phyloP scores from a whole-genome alignment of 2,888 invertebrate species.

The Lymantria monacha region DNA sequence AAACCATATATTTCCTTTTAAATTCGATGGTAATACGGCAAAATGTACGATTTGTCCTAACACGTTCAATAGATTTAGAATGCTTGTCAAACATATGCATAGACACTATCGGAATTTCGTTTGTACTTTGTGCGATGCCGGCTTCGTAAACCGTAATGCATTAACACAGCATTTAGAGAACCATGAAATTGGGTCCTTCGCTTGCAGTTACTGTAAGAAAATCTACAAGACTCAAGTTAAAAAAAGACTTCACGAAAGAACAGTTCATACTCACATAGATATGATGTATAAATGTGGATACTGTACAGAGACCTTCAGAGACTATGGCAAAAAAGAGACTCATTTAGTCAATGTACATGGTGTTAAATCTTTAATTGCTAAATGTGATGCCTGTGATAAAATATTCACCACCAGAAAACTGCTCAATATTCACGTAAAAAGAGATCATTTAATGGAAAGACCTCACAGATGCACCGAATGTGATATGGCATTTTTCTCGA shows the following conservation, averaged over 20 bases:
- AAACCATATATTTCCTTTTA: constrained; percentile 49
- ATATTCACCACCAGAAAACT: constrained; percentile 31
- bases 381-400: constrained; percentile 45
- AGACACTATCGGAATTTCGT: constrained; percentile 45
- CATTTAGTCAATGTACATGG: constrained; percentile 40
- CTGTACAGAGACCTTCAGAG: constrained; percentile 45
- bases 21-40: constrained; percentile 35
- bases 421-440: constrained; percentile 36
- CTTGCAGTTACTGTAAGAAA: constrained; percentile 60
- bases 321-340: constrained; percentile 34
- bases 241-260: constrained; percentile 56
- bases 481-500: constrained; percentile 29
- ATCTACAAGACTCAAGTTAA: constrained; percentile 56
- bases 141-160: constrained; percentile 41
- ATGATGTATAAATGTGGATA: constrained; percentile 37
- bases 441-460: constrained; percentile 39
- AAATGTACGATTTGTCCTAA: constrained; percentile 20
- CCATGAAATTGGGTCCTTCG: constrained; percentile 39
- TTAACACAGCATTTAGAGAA: constrained; percentile 25
- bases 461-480: constrained; percentile 32
- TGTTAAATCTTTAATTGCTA: constrained; percentile 17
- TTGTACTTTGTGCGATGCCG: constrained; percentile 37
- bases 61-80: constrained; percentile 19
- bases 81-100: constrained; percentile 47
- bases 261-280: constrained; percentile 27